Base-by-base conservation (phyloP, 2,888 invertebrate genomes). In the Ecdyonurus torrentis region DNA sequence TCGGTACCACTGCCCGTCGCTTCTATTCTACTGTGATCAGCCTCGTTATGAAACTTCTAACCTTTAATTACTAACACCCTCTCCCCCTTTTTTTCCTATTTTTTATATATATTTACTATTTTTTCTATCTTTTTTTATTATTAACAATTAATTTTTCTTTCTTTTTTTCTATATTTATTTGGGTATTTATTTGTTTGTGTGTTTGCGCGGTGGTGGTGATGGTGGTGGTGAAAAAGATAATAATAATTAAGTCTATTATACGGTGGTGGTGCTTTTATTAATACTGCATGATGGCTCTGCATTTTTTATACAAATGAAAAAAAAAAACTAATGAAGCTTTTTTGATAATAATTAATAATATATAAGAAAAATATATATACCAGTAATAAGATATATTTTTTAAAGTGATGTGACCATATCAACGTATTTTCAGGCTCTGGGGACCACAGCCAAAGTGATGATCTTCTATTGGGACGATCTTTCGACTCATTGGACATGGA, bases 401-500 rank as follows among this genome's bases (percentile, higher is more conserved):
- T 37, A 37, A 37, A 37, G 37, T 37, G 37, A 37, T 37, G 37
- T 37, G 37, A 37, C 37, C 37, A 37, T 37, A 37, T 37, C 37
- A 37, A 37, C 37, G 37, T 37, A 37, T 37, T 37, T 37, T 37
- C 37, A 37, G 37, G 37, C 37, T 37, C 37, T 37, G 37, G 37
- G 37, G 37, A 37, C 37, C 37, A 37, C 37, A 61, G 64, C 63
- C 22, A 52, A 25, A 63, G 64, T 37, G 64, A 65, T 25, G 65
- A 65, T 37, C 58, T 58, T 7, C 59, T 53, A 18, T 58, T 61
- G 37, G 63, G 62, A 50, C 63, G 62, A 2, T 65, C 65, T 20
- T 55, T 61, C 37, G 65, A 65, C 59, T 65, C 65, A 20, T 50
- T 61, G 65, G 65, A 63, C 58, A 62, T 24, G 24, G 59, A 61